Conservation (phyloP, 2,113 vertebrate species). For the Xenus cinereus region DNA sequence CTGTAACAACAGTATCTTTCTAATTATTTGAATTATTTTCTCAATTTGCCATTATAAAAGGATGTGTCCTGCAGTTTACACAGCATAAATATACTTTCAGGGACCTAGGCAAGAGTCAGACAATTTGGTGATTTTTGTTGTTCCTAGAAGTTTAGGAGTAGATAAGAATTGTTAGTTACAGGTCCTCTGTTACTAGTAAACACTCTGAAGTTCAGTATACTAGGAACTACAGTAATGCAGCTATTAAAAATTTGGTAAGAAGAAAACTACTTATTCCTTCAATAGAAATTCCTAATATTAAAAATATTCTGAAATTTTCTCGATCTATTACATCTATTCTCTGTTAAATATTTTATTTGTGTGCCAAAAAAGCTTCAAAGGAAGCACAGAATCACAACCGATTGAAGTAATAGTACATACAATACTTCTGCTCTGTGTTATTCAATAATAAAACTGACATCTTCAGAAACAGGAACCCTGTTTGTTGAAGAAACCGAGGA, state of each 20-base stretch:
- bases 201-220: background rate
- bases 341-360: background rate
- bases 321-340: background rate
- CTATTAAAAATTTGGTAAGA: background rate
- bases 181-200: background rate
- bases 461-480: background rate
- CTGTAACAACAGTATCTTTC: background rate
- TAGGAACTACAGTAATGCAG: background rate
- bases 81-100: background rate
- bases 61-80: background rate
- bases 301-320: background rate
- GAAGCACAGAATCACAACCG: background rate
- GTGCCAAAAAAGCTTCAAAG: background rate
- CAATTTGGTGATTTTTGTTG: background rate
- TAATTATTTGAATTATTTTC: background rate
- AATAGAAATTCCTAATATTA: background rate
- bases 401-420: background rate
- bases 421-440: background rate
- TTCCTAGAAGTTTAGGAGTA: background rate
- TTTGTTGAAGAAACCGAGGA: background rate
- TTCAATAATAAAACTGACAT: background rate
- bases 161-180: background rate
- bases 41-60: background rate
- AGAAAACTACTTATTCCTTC: background rate
- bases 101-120: background rate